These are phyloP conservation scores for Clarias magur DNA, from an alignment of 2,113 vertebrate genomes.

Conservation along the genomic window DNA sequence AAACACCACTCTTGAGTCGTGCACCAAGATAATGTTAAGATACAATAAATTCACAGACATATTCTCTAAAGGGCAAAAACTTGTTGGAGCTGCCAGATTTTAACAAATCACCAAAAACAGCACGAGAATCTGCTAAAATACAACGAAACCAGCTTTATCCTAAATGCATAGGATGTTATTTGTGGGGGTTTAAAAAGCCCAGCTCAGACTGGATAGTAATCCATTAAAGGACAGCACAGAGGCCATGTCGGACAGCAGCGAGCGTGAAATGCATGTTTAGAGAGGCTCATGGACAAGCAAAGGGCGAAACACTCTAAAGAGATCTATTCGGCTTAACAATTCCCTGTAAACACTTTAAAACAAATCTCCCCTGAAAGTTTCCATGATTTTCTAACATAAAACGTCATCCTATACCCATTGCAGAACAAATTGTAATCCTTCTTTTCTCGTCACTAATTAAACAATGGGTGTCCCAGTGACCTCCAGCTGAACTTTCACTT, in stretches of 20 bases:
- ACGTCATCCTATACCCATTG: background rate
- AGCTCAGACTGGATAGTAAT: conserved; percentile 57
- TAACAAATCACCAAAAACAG: background rate
- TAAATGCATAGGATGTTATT: conserved; percentile 56
- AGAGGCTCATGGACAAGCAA: background rate
- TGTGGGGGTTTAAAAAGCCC: conserved; percentile 51
- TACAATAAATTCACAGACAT: background rate
- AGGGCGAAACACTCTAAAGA: background rate
- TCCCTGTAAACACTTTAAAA: background rate
- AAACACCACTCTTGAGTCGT: background rate
- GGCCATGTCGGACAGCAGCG: conserved; percentile 45
- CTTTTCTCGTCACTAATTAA: background rate
- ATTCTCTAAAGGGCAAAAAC: background rate
- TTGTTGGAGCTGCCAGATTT: background rate
- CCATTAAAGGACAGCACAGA: conserved; percentile 54
- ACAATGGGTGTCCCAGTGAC: background rate
- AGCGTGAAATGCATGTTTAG: conserved; percentile 53
- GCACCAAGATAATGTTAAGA: conserved; percentile 3
- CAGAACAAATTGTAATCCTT: background rate
- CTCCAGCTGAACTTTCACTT: background rate
- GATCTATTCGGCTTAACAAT: background rate
- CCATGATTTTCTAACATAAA: background rate
- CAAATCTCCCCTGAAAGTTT: background rate
- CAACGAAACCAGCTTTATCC: background rate
- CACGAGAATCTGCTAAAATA: background rate